These are phyloP conservation scores for Phocoena phocoena DNA, from an alignment of 2,113 vertebrate species.

Conservation along the genomic window DNA sequence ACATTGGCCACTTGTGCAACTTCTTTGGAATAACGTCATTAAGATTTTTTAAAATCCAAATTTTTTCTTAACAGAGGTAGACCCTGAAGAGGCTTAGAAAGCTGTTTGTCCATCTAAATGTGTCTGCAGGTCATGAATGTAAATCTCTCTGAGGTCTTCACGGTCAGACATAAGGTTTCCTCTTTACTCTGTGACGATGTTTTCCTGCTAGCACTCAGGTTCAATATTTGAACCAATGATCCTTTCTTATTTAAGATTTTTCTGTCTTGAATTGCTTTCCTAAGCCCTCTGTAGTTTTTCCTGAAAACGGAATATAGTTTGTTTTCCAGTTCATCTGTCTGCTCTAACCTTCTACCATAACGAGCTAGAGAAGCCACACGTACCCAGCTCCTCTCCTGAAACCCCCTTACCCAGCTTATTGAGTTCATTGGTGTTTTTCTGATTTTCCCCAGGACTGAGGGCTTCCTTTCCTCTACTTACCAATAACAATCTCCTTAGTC, in stretches of 20 bases:
- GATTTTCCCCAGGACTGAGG: not conserved
- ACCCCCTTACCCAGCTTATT: not conserved
- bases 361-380: not conserved
- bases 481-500: not conserved
- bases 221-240: not conserved
- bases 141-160: not conserved
- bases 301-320: not conserved
- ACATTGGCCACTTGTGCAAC: not conserved
- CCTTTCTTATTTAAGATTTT: not conserved
- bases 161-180: not conserved
- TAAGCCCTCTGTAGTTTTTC: not conserved
- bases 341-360: not conserved
- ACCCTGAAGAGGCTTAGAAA: not conserved
- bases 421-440: not conserved
- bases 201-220: not conserved
- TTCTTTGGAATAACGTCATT: not conserved
- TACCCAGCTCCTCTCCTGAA: not conserved
- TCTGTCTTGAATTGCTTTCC: not conserved
- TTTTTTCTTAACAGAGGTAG: not conserved
- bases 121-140: accelerated
- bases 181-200: not conserved
- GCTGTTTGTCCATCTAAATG: not conserved
- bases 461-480: not conserved
- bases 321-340: not conserved
- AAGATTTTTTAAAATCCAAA: not conserved